Conservation (phyloP, 2,797 vertebrate genomes). For the Catamblyrhynchus diadema region DNA sequence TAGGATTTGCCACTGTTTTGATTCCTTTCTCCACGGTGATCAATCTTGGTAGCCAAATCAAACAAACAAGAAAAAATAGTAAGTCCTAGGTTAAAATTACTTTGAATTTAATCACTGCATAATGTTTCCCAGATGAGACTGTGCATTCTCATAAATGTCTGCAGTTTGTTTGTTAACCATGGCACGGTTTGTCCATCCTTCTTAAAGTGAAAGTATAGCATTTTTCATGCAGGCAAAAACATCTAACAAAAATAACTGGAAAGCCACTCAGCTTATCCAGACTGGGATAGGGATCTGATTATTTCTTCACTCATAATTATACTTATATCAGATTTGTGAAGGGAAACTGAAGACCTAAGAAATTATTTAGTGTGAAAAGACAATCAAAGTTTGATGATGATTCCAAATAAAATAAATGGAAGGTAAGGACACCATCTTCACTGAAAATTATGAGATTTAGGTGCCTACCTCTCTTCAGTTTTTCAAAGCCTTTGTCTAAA, state of each 20-base stretch:
- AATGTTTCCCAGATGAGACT: constrained; percentile 24
- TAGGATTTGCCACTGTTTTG: constrained; percentile 32
- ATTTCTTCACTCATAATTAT: background rate
- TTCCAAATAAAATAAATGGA: background rate
- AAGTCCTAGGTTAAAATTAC: constrained; percentile 39
- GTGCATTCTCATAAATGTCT: background rate
- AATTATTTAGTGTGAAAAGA: background rate
- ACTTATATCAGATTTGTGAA: background rate
- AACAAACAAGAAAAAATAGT: constrained; percentile 16
- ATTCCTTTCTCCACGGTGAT: constrained; percentile 31
- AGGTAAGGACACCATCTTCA: background rate
- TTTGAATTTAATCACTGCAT: constrained; percentile 30
- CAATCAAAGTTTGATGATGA: background rate
- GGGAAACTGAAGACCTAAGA: background rate
- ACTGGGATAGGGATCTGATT: background rate
- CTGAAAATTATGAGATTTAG: background rate
- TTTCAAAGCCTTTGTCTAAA: background rate
- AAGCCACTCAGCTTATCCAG: background rate
- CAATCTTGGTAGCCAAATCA: constrained; percentile 27
- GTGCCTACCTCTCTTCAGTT: background rate
- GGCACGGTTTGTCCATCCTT: background rate
- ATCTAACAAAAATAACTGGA: background rate
- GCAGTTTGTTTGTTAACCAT: background rate
- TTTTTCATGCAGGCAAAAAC: background rate
- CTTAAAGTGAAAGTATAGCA: background rate